These are phyloP conservation scores for Gobius niger DNA, from an alignment of 2,113 vertebrate genomes.

Conservation along the genomic window DNA sequence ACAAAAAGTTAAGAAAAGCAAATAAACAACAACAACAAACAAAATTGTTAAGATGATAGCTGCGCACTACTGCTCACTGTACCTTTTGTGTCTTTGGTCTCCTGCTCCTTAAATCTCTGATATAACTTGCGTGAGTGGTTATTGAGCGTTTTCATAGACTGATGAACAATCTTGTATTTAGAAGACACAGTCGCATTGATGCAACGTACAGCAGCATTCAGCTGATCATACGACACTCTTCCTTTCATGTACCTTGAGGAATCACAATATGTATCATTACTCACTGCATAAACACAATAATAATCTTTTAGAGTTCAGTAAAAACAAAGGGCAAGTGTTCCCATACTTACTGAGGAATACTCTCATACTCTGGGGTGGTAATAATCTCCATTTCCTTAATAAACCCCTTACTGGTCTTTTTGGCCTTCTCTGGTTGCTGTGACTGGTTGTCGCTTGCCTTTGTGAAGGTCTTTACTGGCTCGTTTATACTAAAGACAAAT, in stretches of 20 bases:
- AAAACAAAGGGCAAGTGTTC: neutral
- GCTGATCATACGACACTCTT: slow-evolving; percentile 80
- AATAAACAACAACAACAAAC: neutral
- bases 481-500: slow-evolving; percentile 23
- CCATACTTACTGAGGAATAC: slow-evolving; percentile 76
- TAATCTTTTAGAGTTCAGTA: neutral
- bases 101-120: slow-evolving; percentile 83
- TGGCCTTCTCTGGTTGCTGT: slow-evolving; percentile 28
- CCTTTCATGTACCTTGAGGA: slow-evolving; percentile 85
- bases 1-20: slow-evolving; percentile 28
- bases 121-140: slow-evolving; percentile 73
- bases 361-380: slow-evolving; percentile 72
- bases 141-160: slow-evolving; percentile 74
- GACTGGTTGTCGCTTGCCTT: slow-evolving; percentile 32
- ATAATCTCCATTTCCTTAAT: slow-evolving; percentile 69
- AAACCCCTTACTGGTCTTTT: slow-evolving; percentile 41
- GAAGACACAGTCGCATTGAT: slow-evolving; percentile 80
- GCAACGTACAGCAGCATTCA: slow-evolving; percentile 81
- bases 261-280: neutral
- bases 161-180: slow-evolving; percentile 87
- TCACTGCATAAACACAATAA: too few species aligned
- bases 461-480: slow-evolving; percentile 18
- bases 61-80: neutral
- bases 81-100: slow-evolving; percentile 89
- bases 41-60: neutral